Conservation (phyloP, 2,113 vertebrate species). For the Muscicapa adusta region DNA sequence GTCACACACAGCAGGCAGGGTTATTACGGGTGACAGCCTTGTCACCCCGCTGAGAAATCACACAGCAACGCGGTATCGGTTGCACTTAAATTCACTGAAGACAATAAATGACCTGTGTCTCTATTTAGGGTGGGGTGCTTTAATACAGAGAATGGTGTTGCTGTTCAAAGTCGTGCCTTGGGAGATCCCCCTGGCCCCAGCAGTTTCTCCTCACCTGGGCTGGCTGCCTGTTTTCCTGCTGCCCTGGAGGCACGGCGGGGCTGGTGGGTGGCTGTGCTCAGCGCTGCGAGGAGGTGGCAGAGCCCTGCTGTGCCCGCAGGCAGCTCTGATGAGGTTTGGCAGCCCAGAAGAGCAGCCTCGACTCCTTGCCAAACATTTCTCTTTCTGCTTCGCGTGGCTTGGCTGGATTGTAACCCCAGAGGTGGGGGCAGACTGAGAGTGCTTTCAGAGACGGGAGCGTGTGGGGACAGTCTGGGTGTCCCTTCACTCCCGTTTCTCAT, state of each 20-base stretch:
- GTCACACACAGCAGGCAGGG: neutral
- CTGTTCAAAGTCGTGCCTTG: neutral
- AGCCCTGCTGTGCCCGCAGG: neutral
- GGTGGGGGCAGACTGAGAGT: neutral
- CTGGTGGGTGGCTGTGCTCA: neutral
- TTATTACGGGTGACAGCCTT: conserved; percentile 26
- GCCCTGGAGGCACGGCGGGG: neutral
- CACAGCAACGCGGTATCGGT: accelerated
- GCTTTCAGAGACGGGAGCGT: accelerated
- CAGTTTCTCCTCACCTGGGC: neutral
- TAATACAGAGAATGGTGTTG: neutral
- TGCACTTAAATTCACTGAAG: neutral
- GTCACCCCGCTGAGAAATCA: conserved; percentile 16
- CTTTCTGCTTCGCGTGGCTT: neutral
- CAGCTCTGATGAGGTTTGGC: conserved; percentile 44
- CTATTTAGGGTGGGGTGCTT: neutral
- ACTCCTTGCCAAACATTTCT: neutral
- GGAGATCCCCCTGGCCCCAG: neutral
- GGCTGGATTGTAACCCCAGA: neutral
- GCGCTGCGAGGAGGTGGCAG: neutral
- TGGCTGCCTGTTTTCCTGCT: neutral
- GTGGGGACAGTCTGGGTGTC: neutral
- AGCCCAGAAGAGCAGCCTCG: neutral
- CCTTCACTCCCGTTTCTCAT: neutral
- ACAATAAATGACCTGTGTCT: neutral